Percentiles rank a stretch among this genome's conserved stretches.
Conservation (phyloP, 2,113 vertebrate genomes). For the Clinocottus analis region DNA sequence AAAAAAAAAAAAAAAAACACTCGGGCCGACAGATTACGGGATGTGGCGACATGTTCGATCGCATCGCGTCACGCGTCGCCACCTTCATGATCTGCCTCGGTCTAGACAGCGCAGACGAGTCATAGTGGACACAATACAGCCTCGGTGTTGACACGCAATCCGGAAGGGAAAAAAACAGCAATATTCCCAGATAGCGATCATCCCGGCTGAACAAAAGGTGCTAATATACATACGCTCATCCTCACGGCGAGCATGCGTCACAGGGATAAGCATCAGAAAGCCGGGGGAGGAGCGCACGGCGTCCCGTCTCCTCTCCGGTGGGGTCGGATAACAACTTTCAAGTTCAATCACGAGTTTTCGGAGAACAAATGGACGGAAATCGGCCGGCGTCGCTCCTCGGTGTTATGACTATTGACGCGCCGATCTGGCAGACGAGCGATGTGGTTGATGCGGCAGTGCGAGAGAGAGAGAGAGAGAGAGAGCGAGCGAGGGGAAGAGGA, state of each 20-base stretch:
- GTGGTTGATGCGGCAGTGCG: constrained; percentile 39
- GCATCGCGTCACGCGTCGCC: constrained; percentile 34
- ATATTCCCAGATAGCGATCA: constrained; percentile 43
- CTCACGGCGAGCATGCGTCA: constrained; percentile 23
- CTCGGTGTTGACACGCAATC: constrained; percentile 46
- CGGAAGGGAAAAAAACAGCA: constrained; percentile 33
- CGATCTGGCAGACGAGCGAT: constrained; percentile 45
- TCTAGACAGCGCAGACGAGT: constrained; percentile 46
- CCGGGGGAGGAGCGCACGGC: not conserved
- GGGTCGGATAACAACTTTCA: constrained; percentile 47
- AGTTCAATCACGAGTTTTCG: constrained; percentile 50
- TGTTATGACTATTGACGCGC: constrained; percentile 46
- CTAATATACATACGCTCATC: constrained; percentile 48
- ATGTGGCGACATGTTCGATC: constrained; percentile 37
- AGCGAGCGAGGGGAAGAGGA: constrained; percentile 36
- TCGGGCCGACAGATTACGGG: not conserved
- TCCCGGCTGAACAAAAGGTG: constrained; percentile 18
- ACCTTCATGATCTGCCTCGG: constrained; percentile 37
- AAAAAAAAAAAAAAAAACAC: no score
- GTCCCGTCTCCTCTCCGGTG: constrained; percentile 8
- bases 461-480: no score
- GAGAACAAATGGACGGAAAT: constrained; percentile 49
- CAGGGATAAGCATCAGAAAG: constrained; percentile 46
- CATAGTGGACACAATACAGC: constrained; percentile 35
- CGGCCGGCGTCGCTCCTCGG: constrained; percentile 26